Percentiles rank a stretch among this genome's conserved stretches.
Evolutionary conservation across 1,140 invertebrate genomes (phyloP).

Genomic region (Drosophila lacteicornis): DNA sequence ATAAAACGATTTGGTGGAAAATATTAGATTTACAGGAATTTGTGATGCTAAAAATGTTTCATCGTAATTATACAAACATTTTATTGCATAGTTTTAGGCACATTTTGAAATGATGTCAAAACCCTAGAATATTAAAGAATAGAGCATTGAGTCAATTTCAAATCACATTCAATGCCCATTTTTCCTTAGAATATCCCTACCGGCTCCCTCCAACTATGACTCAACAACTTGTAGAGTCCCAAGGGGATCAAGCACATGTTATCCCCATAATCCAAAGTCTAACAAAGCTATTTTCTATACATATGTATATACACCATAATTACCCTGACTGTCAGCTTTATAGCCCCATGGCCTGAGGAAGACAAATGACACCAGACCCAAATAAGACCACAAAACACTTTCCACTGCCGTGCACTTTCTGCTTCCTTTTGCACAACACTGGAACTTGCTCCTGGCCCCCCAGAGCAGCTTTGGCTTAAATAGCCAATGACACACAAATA

Average conservation of each 20-base stretch:
- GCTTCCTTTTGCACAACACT: conserved; percentile 3
- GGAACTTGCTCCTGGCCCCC: conserved; percentile 11
- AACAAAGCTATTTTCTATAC: conserved; percentile 25
- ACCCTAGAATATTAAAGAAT: no score
- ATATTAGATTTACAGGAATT: no score
- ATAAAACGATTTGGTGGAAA: no score
- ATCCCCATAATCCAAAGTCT: conserved; percentile 28
- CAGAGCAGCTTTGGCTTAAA: conserved; percentile 38
- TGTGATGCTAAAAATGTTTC: no score
- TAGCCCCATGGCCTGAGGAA: conserved; percentile 19
- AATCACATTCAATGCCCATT: background rate
- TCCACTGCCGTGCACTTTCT: conserved; percentile 13
- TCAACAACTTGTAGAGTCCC: conserved; percentile 6
- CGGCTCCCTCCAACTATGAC: background rate
- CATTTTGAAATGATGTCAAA: no score
- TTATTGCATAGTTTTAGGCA: no score
- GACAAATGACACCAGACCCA: conserved; percentile 34
- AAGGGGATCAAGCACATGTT: conserved; percentile 12
- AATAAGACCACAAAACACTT: conserved; percentile 32
- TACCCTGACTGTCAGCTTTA: conserved; percentile 22
- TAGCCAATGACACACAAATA: conserved; percentile 54
- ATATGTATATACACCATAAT: conserved; percentile 17
- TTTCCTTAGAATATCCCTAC: no score
- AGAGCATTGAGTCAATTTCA: background rate
- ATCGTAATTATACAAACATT: no score